A percentile compares a stretch with the other conserved stretches of the same genome.
These are phyloP conservation scores for Etia nguti DNA, from an alignment of 2,113 vertebrate genomes.

Conservation along the genomic window DNA sequence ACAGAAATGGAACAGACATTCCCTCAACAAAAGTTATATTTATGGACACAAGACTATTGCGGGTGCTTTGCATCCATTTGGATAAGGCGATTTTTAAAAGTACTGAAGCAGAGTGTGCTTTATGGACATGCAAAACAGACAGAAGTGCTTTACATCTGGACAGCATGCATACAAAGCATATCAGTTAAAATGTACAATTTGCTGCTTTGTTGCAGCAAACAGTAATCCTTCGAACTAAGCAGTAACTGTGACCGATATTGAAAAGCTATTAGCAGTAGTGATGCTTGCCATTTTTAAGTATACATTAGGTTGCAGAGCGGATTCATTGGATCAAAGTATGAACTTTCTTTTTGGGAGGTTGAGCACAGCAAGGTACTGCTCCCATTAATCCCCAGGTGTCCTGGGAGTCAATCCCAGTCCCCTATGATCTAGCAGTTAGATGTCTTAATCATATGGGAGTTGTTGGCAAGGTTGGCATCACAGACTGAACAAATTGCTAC, in stretches of 20 bases:
- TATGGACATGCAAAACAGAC: slow-evolving; percentile 48
- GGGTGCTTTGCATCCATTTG: not conserved
- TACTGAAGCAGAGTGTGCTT: not conserved
- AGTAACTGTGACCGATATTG: not conserved
- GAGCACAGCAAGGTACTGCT: not conserved
- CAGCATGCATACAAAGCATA: not conserved
- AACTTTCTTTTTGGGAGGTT: not conserved
- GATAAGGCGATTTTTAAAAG: not conserved
- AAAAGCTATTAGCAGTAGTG: not conserved
- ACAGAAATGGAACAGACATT: not conserved
- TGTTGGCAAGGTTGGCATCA: not conserved
- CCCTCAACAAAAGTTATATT: not conserved
- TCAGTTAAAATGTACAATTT: not conserved
- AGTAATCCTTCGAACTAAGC: not conserved
- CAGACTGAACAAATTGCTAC: not conserved
- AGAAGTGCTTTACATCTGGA: not conserved
- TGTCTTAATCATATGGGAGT: not conserved
- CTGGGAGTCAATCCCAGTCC: not conserved
- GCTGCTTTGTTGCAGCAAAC: not conserved
- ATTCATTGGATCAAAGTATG: not conserved
- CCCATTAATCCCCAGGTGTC: not conserved
- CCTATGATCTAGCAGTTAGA: not conserved
- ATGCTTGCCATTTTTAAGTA: fast-evolving
- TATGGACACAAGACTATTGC: not conserved
- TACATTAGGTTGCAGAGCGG: not conserved